Evolutionary conservation across 2,113 vertebrate genomes (phyloP).

Genomic region (Andinoacara biseriatus): DNA sequence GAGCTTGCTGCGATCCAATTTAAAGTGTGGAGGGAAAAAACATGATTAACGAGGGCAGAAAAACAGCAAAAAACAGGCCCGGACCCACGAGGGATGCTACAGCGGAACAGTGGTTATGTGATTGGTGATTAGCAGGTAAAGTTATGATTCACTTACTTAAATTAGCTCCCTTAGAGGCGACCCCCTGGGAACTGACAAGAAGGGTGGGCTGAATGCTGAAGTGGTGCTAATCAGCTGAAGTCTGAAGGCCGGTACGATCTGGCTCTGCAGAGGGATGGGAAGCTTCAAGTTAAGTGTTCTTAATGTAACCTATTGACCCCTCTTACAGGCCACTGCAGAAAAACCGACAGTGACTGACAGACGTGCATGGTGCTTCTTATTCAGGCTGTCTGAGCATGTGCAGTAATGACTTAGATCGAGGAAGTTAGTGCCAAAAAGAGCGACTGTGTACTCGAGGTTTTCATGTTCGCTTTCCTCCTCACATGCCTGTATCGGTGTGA

Average conservation of each 20-base stretch:
- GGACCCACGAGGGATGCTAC: conserved; percentile 17
- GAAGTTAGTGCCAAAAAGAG: not conserved
- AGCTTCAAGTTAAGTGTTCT: not conserved
- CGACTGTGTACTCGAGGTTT: not conserved
- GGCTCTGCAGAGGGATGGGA: not conserved
- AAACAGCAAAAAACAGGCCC: conserved; percentile 53
- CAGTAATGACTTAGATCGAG: not conserved
- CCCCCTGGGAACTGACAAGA: conserved; percentile 23
- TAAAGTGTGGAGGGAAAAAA: conserved; percentile 10
- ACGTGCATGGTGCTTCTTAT: conserved; percentile 9
- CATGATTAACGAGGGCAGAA: conserved; percentile 47
- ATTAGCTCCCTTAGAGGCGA: conserved; percentile 56
- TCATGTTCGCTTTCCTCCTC: not conserved
- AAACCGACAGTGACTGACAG: conserved; percentile 29
- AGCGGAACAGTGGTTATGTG: conserved; percentile 9
- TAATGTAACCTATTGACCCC: conserved; percentile 29
- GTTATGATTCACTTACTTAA: conserved; percentile 62
- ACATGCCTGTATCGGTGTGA: not conserved
- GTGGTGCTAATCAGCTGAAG: conserved; percentile 56
- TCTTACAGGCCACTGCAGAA: not conserved
- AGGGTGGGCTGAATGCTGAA: conserved; percentile 41
- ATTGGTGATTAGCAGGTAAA: conserved; percentile 69
- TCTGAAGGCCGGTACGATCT: not conserved
- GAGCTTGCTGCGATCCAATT: conserved; percentile 46
- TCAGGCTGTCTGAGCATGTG: conserved; percentile 4